phyloP scores from a whole-genome alignment of 2,113 vertebrate species.

The Albula glossodonta region DNA sequence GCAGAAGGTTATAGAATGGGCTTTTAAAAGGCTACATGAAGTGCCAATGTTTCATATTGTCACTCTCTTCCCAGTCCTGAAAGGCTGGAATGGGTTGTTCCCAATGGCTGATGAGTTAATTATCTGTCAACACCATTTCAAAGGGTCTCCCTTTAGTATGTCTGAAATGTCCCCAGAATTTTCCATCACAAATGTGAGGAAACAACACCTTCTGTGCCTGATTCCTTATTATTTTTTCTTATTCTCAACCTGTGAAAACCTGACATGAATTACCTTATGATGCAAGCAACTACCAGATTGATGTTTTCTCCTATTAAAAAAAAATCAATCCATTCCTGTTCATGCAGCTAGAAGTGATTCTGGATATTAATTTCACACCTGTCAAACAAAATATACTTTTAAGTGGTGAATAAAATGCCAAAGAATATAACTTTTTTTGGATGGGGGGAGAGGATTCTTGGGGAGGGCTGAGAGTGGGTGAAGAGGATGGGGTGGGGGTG shows the following conservation, averaged over 20 bases:
- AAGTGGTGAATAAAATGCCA: not conserved
- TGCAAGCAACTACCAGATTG: conserved; percentile 41
- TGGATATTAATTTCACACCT: not conserved
- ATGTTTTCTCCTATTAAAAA: conserved; percentile 43
- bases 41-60: not conserved
- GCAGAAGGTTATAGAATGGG: conserved; percentile 41
- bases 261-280: conserved; percentile 55
- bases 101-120: conserved; percentile 15
- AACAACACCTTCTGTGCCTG: not conserved
- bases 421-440: not conserved
- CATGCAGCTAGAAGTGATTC: not conserved
- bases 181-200: not conserved
- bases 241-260: conserved; percentile 44
- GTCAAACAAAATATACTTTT: not conserved
- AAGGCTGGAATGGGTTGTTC: not conserved
- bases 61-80: not conserved
- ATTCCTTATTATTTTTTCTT: conserved; percentile 25
- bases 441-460: too few species aligned
- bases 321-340: conserved; percentile 33
- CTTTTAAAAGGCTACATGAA: conserved; percentile 40
- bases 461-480: too few species aligned
- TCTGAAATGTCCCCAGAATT: conserved; percentile 6
- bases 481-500: too few species aligned
- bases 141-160: not conserved
- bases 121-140: not conserved